Base-by-base conservation (phyloP, 92 coral and sea anemone genomes). In the Meandrina meandrites region DNA sequence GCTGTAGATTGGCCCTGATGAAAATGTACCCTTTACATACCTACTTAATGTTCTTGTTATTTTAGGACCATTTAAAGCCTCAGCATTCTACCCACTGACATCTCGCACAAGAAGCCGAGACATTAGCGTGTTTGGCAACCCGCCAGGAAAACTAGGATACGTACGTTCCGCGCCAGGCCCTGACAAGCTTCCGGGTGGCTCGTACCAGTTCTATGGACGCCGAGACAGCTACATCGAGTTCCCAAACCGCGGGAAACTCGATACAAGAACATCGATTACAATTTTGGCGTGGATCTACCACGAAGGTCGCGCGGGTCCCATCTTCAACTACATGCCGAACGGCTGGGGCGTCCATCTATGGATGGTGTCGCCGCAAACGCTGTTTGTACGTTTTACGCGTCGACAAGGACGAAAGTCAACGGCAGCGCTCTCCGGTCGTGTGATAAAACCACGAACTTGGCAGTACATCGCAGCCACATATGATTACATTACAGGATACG, bases 131-230 rank as follows among this genome's bases (percentile, higher is more conserved):
- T 93, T 85, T 74, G 60, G 94, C 75, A 94, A 93, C 92, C 92
- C 92, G 15, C 91, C 94, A 54, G 98, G 96, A 35, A 78, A 68
- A 37, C 92, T 90, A 31, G 88, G 83, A 58, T 90, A 90, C 30
- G 98, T 94, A 15, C 89, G 94, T 56, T 89, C 92, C 24, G 96
- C 96, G 17, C 89, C 86, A 74, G 98, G 98, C 28, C 98, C 98
- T 16, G 98, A 94, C 88, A 83, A 84, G 34, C 80, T 79, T 53
- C 94, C 93, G 27, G 93, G 91, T 32, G 96, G 98, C 34, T 93
- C 98, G 54, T 91, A 94, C 92, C 71, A 88, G 76, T 93, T 94
- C 84, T 87, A 42, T 54, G 98, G 94, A 4, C 92, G 93, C 42
- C 81, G 86, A 19, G 90, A 91, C 86, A 94, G 98, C 81, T 84